Evolutionary conservation across 1,140 invertebrate species (phyloP), one percentile per base, ranked within the genome.

Genomic region (Leptopilina clavipes): DNA sequence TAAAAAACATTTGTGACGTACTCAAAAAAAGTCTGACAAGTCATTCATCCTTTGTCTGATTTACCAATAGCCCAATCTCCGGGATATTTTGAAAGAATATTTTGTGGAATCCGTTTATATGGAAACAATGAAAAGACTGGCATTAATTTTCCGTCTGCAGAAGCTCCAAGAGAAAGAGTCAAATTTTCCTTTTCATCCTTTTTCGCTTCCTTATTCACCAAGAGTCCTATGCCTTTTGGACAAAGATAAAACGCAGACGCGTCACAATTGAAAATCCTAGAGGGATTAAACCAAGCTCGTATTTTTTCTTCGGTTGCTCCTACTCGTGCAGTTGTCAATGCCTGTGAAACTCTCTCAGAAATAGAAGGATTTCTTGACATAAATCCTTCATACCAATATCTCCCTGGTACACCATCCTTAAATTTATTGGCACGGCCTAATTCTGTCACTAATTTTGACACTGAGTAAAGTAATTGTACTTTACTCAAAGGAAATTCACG

Each of bases 151-250:
- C 88, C 86, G 74, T 76, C 76, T 74, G 88, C 87, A 82, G 84
- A 89, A 10, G 82, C 84, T 70, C 72, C 82, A 52, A 89, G 72
- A 52, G 90, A 82, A 11, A 85, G 81, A 17, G 89, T 90, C 14
- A 88, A 75, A 79, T 84, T 87, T 83, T 90, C 87, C 79, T 90
- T 91, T 74, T 89, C 86, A 77, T 88, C 84, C 72, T 85, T 76
- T 81, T 85, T 83, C 19, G 82, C 73, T 1, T 84, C 83, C 82
- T 84, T 86, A 48, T 74, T 31, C 73, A 80, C 81, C 44, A 82
- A 77, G 56, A 86, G 84, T 81, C 79, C 83, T 45, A 75, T 77
- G 73, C 77, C 80, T 76, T 82, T 79, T 77, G 76, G 80, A 70
- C 73, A 76, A 59, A 83, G 73, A 79, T 77, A 81, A 76, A 87